These are phyloP conservation scores for Eulemur mongoz DNA, from an alignment of 2,797 vertebrate species.

Conservation along the genomic window DNA sequence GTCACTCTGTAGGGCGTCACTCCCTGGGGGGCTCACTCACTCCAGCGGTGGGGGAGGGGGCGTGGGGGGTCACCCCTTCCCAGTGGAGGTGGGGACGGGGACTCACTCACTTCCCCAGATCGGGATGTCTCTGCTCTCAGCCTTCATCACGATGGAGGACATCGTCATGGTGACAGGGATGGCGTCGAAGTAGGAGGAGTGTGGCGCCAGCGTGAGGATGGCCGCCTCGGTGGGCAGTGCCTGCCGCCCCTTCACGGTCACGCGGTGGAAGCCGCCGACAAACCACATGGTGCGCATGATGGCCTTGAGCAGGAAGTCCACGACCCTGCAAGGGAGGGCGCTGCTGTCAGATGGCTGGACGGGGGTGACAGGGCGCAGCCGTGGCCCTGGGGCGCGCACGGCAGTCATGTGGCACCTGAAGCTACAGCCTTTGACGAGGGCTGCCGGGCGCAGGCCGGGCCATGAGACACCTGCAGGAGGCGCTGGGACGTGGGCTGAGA, in stretches of 20 bases:
- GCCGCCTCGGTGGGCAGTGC: conserved; percentile 93
- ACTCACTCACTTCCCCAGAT: conserved; percentile 98
- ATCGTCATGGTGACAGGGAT: conserved; percentile 99
- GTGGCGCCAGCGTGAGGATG: conserved; percentile 95
- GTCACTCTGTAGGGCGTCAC: no score
- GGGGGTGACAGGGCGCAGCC: neutral
- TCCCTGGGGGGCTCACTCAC: neutral
- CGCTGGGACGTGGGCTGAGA: accelerated
- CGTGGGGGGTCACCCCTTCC: conserved; percentile 82
- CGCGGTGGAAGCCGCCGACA: conserved; percentile 96
- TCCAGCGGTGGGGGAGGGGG: neutral
- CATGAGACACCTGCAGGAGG: accelerated
- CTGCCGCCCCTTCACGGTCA: conserved; percentile 94
- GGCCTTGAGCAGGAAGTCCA: conserved; percentile 92
- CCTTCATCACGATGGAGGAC: conserved; percentile 98
- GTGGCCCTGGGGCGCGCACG: neutral
- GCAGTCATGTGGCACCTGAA: no score
- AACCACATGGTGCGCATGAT: conserved; percentile 99
- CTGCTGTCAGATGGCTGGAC: accelerated
- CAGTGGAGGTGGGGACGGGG: neutral
- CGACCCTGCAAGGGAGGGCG: conserved; percentile 83
- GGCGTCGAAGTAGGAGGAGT: conserved; percentile 98
- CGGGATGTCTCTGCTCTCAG: conserved; percentile 98
- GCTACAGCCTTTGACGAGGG: neutral
- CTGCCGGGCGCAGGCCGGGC: accelerated